A percentile compares a stretch with the other conserved stretches of the same genome.
These are phyloP conservation scores for Philhelius pedissequus DNA, from an alignment of 2,888 invertebrate genomes.

Conservation along the genomic window DNA sequence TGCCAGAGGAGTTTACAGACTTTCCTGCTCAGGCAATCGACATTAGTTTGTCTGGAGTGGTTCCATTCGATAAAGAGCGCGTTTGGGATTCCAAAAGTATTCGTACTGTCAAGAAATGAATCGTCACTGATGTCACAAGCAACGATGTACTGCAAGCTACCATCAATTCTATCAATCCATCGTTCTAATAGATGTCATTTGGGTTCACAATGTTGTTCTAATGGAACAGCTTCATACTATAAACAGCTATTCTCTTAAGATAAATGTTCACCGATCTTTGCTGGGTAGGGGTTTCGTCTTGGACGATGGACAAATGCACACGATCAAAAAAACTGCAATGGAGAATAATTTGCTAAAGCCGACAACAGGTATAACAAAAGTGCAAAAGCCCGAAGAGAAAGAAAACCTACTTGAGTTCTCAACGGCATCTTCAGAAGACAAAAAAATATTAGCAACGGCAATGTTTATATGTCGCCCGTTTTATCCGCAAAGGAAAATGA, in stretches of 20 bases:
- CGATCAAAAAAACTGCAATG: conserved; percentile 26
- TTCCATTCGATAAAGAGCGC: conserved; percentile 81
- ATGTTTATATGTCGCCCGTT: not conserved
- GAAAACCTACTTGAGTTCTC: conserved; percentile 43
- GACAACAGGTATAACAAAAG: not conserved
- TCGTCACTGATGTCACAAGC: conserved; percentile 70
- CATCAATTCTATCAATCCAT: too few relatives aligned
- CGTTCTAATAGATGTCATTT: conserved; percentile 72
- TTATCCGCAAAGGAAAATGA: not conserved
- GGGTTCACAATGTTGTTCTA: conserved; percentile 73
- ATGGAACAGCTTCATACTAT: conserved; percentile 70
- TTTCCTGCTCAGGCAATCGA: conserved; percentile 80
- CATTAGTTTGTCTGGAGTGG: conserved; percentile 80
- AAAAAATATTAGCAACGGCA: not conserved
- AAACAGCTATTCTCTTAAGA: conserved; percentile 35
- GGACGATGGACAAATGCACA: conserved; percentile 13
- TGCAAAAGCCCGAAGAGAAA: not conserved
- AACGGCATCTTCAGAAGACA: not conserved
- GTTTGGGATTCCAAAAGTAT: conserved; percentile 80
- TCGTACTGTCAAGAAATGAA: conserved; percentile 77
- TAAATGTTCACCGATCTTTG: conserved; percentile 70
- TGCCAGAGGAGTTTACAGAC: conserved; percentile 80
- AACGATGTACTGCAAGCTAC: conserved; percentile 74
- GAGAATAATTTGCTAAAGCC: conserved; percentile 19
- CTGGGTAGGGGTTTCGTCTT: conserved; percentile 69